Evolutionary conservation across 2,797 vertebrate genomes (phyloP).

Genomic region (Hemibagrus guttatus): DNA sequence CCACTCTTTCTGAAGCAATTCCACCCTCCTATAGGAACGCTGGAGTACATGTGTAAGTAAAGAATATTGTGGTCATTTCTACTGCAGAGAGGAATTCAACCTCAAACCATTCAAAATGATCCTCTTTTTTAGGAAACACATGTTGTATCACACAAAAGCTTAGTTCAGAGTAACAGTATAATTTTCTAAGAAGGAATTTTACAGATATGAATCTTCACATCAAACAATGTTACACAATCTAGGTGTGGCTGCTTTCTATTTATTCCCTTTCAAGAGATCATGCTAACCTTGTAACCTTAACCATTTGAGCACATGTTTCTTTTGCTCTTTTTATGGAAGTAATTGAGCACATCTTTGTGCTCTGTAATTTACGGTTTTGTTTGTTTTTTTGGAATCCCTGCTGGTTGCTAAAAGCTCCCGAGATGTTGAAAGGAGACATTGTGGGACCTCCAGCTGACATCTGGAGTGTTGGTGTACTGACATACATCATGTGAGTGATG

Average conservation of each 20-base stretch:
- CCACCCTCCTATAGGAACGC: conserved; percentile 85
- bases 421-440: conserved; percentile 95
- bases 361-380: conserved; percentile 45
- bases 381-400: conserved; percentile 49
- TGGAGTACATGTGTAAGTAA: conserved; percentile 95
- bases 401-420: conserved; percentile 81
- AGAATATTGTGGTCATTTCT: background rate
- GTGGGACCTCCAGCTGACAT: conserved; percentile 95
- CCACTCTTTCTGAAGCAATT: conserved; percentile 90
- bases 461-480: conserved; percentile 91
- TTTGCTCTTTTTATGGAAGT: conserved; percentile 35
- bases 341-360: conserved; percentile 27
- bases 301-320: conserved; percentile 24
- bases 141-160: background rate
- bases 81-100: conserved; percentile 23
- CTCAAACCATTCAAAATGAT: conserved; percentile 17
- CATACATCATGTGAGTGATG: conserved; percentile 94
- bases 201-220: conserved; percentile 1
- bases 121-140: background rate
- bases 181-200: background rate
- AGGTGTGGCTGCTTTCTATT: conserved; percentile 5
- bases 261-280: conserved; percentile 11
- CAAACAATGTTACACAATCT: background rate
- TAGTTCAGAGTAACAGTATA: background rate
- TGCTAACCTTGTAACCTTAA: conserved; percentile 1